Conservation (phyloP, 2,797 vertebrate species). For the Carduelis carduelis region DNA sequence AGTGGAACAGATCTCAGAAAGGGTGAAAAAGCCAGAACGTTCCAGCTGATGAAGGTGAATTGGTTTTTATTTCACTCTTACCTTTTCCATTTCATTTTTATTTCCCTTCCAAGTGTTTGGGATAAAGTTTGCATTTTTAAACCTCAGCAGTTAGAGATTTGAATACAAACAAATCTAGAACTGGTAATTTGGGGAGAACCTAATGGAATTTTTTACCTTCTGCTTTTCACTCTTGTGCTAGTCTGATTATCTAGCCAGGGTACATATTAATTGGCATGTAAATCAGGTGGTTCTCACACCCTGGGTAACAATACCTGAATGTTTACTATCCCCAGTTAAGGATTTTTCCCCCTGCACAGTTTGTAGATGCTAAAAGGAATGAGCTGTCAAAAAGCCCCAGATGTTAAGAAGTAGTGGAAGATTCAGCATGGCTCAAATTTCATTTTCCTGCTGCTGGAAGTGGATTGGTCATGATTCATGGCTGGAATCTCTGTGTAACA, state of each 20-base stretch:
- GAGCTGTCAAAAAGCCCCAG: neutral
- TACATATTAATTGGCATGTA: neutral
- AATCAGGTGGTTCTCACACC: neutral
- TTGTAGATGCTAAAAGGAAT: neutral
- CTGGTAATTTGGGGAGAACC: neutral
- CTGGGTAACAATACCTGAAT: neutral
- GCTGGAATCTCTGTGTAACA: neutral
- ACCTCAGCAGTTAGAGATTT: neutral
- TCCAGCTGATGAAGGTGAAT: neutral
- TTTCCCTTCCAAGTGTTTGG: neutral
- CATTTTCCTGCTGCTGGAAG: neutral
- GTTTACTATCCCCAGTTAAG: neutral
- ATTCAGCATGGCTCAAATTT: neutral
- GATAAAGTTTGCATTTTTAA: neutral
- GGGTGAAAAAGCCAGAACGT: neutral
- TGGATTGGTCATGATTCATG: neutral
- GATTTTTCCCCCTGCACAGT: neutral
- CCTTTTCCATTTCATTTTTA: neutral
- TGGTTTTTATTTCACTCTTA: neutral
- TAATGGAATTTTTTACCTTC: neutral
- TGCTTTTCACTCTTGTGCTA: neutral
- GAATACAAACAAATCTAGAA: neutral
- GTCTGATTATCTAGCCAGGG: neutral
- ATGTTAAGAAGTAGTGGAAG: neutral
- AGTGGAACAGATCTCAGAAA: neutral